Evolutionary conservation across 2,888 invertebrate species (phyloP), one percentile per base, ranked within the genome.

Genomic region (Synanthedon myopaeformis): DNA sequence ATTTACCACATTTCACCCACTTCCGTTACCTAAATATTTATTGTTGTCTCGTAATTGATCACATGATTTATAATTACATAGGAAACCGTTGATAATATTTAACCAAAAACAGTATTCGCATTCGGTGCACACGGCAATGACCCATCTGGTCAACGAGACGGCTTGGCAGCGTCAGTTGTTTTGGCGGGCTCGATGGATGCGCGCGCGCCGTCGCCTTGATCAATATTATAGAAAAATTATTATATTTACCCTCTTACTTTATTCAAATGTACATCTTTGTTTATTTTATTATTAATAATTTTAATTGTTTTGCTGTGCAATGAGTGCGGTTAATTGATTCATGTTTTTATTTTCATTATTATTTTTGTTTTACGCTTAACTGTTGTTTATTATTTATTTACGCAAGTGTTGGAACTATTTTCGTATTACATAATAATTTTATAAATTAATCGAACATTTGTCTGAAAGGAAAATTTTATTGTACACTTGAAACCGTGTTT

Each of bases 111-210:
- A 50, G 54, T 59, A 54, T 62, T 61, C 56, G 54, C 52, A 51
- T 51, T 52, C 23, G 28, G 41, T 41, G 56, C 58, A 55, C 54
- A 57, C 57, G 58, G 57, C 70, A 72, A 69, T 79, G 81, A 79
- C 79, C 79, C 71, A 69, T 64, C 72, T 71, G 68, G 65, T 65
- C 65, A 68, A 57, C 70, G 77, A 84, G 83, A 83, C 84, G 69
- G 57, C 61, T 65, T 68, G 82, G 80, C 76, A 74, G 75, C 74
- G 72, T 68, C 84, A 85, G 85, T 84, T 79, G 82, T 84, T 84
- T 82, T 81, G 82, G 76, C 74, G 74, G 72, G 64, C 64, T 66
- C 72, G 74, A 42, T 53, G 59, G 55, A 62, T 52, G 72, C 70
- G 79, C 78, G 78, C 85, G 77, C 70, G 75, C 81, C 75, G 74